Base-by-base conservation (phyloP, 2,113 vertebrate species). In the Gorsachius goisagi region DNA sequence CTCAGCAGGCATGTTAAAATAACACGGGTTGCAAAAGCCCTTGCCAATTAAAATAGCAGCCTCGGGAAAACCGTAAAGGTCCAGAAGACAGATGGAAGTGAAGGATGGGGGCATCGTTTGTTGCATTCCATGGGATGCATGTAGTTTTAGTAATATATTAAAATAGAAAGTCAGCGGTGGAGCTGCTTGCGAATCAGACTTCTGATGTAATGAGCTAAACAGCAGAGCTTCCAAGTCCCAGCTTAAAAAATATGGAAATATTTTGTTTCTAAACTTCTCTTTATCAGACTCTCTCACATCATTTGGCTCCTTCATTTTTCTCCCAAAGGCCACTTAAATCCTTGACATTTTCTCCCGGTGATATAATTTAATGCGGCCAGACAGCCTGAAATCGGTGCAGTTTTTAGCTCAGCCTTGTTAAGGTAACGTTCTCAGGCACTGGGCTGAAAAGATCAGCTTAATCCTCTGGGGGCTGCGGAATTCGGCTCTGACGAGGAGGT, bases 301-400 rank as follows among this genome's bases (percentile, higher is more conserved):
- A 32, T 96, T 95, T 95, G 93, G 71, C 94, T 95, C 90, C 90
- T 68, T 79, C n/a, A 0, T 90, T 97, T 94, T 93, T 55, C 88
- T 93, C 95, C 93, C 96, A 90, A 95, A 96, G 94, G 95, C 96
- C 92, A 64, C 93, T 97, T 96, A 96, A 96, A 93, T 96, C 93
- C 95, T 91, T 96, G 94, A 95, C 96, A 96, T 97, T 97, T 97
- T 96, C 92, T 96, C 69, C 95, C 67, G 90, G 73, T 96, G 96
- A 96, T 96, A 93, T 92, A 95, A 96, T 93, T 94, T 88, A 95
- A 94, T 82, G 97, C 71, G 69, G 86, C 87, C 96, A 96, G 97
- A 95, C 97, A 97, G 97, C 85, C 95, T 94, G 95, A 96, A 89
- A 89, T 82, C 67, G 55, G 94, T 16, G 91, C 95, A 80, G 89